phyloP scores from a whole-genome alignment of 2,797 vertebrate species.

The Odontamblyopus rebecca region DNA sequence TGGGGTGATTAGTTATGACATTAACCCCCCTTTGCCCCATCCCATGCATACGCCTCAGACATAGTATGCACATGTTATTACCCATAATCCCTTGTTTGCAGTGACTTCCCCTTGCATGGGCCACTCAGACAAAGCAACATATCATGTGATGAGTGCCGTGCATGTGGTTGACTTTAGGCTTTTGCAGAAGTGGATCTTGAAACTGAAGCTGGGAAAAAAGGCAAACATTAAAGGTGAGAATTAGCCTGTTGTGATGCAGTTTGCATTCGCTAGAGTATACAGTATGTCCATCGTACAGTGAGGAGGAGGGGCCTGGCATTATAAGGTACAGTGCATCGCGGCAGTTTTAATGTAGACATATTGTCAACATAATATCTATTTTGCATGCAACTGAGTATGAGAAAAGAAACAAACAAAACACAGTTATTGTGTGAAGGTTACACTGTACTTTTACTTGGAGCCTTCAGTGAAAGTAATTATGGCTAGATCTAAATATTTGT shows the following conservation, averaged over 20 bases:
- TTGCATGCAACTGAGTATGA: neutral
- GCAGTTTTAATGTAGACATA: neutral
- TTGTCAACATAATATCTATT: neutral
- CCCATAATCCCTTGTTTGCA: constrained; percentile 70
- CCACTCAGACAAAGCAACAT: constrained; percentile 62
- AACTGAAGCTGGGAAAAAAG: constrained; percentile 11
- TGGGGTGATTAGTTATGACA: constrained; percentile 69
- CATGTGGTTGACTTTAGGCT: constrained; percentile 17
- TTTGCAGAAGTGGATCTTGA: constrained; percentile 13
- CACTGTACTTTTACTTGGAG: too few relatives aligned
- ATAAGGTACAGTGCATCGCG: constrained; percentile 12
- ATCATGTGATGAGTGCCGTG: constrained; percentile 53
- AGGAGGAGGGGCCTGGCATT: constrained; percentile 9
- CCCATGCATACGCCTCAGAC: constrained; percentile 22
- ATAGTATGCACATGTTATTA: constrained; percentile 31
- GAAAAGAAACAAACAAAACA: neutral
- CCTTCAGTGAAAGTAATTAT: too few relatives aligned
- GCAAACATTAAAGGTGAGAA: constrained; percentile 40
- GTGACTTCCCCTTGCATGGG: constrained; percentile 68
- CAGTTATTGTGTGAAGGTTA: too few relatives aligned
- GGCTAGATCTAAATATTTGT: neutral
- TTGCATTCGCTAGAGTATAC: constrained; percentile 4
- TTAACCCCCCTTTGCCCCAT: constrained; percentile 37
- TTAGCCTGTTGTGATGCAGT: constrained; percentile 24
- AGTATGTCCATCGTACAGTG: constrained; percentile 12